These are phyloP conservation scores for Micromys minutus DNA, from an alignment of 2,113 vertebrate species.

Conservation along the genomic window DNA sequence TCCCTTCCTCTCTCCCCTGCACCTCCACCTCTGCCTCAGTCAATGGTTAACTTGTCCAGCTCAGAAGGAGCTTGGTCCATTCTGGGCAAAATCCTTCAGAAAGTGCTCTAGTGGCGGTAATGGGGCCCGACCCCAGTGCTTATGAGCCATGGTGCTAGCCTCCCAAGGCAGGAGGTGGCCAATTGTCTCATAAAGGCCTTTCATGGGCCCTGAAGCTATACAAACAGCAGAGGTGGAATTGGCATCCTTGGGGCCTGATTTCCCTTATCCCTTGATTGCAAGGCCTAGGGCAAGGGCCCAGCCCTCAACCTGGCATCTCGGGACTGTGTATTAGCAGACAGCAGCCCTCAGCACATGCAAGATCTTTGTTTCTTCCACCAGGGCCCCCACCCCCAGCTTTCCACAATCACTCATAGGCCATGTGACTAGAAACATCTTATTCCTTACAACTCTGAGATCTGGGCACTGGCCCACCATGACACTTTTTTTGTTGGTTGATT, in stretches of 20 bases:
- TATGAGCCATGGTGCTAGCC: background rate
- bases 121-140: background rate
- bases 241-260: slow-evolving; percentile 41
- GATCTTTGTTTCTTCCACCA: background rate
- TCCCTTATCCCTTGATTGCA: background rate
- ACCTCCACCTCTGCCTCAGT: background rate
- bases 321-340: background rate
- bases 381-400: background rate
- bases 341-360: background rate
- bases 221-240: background rate
- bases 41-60: slow-evolving; percentile 66
- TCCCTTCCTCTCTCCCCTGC: background rate
- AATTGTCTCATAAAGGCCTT: background rate
- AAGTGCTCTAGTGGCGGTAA: background rate
- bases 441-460: background rate
- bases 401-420: fast-evolving
- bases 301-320: background rate
- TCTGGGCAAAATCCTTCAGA: slow-evolving; percentile 8
- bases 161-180: background rate
- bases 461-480: background rate
- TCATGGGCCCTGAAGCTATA: background rate
- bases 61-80: background rate
- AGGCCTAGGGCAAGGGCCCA: slow-evolving; percentile 37
- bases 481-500: background rate
- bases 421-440: background rate